Evolutionary conservation across 2,113 vertebrate species (phyloP).

Genomic region (Megalops atlanticus): DNA sequence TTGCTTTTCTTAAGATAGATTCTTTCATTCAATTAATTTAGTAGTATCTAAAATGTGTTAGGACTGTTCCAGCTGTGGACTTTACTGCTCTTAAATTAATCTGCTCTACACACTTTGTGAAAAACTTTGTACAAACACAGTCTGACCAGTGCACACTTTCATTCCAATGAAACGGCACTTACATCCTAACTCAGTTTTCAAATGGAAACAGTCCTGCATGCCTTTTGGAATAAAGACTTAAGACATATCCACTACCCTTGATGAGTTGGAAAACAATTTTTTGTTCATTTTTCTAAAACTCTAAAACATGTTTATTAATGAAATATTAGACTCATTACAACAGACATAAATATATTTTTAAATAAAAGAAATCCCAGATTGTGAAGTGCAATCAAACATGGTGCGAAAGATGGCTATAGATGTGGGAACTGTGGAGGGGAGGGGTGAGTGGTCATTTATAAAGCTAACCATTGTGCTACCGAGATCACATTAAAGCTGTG

Average conservation of each 20-base stretch:
- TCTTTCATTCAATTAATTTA: neutral
- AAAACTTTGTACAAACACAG: neutral
- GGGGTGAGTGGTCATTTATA: neutral
- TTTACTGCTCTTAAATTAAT: neutral
- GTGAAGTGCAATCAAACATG: constrained; percentile 65
- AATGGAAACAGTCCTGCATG: neutral
- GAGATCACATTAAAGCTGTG: constrained; percentile 61
- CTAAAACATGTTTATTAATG: constrained; percentile 38
- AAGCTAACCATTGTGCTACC: constrained; percentile 44
- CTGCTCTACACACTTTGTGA: neutral
- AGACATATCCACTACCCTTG: neutral
- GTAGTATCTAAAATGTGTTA: neutral
- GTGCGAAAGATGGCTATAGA: constrained; percentile 34
- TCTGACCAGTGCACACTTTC: neutral
- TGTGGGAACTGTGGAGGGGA: constrained; percentile 38
- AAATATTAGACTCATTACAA: constrained; percentile 46
- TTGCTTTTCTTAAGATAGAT: neutral
- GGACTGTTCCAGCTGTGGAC: neutral
- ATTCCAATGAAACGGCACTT: neutral
- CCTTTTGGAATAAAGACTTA: neutral
- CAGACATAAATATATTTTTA: constrained; percentile 44
- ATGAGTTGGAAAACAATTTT: neutral
- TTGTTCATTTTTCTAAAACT: constrained; percentile 16
- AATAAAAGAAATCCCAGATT: constrained; percentile 42
- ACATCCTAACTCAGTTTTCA: neutral